Evolutionary conservation across 1,140 invertebrate genomes (phyloP), one percentile per base, ranked within the genome.

Genomic region (Drosophila malerkotliana): DNA sequence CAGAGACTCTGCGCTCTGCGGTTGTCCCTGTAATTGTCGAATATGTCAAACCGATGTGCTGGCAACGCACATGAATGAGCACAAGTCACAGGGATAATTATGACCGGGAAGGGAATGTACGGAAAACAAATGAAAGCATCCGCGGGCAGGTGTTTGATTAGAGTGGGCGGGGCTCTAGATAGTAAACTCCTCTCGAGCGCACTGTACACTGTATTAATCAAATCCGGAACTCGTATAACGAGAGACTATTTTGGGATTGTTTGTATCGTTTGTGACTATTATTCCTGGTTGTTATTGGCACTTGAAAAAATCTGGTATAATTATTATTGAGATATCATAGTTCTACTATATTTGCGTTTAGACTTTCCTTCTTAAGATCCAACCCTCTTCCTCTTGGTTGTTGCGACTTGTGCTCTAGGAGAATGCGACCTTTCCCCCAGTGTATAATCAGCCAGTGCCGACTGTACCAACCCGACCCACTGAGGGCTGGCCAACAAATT

Each of bases 401-500:
- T 28, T 7, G 26, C 10, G 34, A 10, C 34, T 12, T 37, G 4
- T 37, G 2, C 34, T 4, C 12, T 37, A 4, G 10, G 10, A n/a
- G 3, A 15, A 15, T 15, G n/a, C n/a, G 4, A 44, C 14, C 15
- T 44, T 18, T 18, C 41, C 41, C 8, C 15, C 5, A 34, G 63
- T 67, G 63, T 32, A 44, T 4, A 8, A 14, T 49, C 18, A 66
- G 32, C 32, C 7, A 12, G 44, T 12, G 7, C 6, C 24, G 53
- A 39, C n/a, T 56, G 5, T 15, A n/a, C 14, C 14, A 44, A 7
- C 41, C 41, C 41, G 14, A 4, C 37, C 56, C 49, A 30, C 52
- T 69, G 59, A 61, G 56, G 74, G 67, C 73, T 76, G 62, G 52
- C 54, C 56, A 79, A 61, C 83, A 87, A 88, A 88, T 88, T 82